Percentiles rank a stretch among this genome's conserved stretches.
These are phyloP conservation scores for Gopherus flavomarginatus DNA, from an alignment of 2,113 vertebrate species.

Conservation along the genomic window DNA sequence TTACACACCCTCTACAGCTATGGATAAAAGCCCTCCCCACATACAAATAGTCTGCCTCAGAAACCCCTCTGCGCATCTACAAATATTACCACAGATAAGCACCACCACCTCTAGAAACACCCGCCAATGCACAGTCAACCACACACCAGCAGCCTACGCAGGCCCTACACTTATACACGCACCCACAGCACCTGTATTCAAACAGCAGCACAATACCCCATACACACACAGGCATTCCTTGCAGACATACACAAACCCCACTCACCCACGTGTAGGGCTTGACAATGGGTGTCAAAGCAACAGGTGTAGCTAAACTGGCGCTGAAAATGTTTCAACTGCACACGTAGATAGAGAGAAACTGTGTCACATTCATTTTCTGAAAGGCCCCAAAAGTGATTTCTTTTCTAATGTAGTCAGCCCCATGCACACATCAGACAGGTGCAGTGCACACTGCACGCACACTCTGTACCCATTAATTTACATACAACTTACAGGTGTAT, in stretches of 20 bases:
- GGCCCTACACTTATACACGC: not conserved
- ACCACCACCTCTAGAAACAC: not conserved
- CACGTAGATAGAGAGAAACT: not conserved
- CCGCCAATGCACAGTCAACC: not conserved
- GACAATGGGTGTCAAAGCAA: not conserved
- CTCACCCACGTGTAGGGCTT: rapidly evolving
- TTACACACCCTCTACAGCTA: not conserved
- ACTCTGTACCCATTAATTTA: rapidly evolving
- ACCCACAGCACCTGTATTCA: not conserved
- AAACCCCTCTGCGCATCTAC: not conserved
- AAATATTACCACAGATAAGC: not conserved
- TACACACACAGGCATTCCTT: rapidly evolving
- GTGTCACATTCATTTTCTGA: not conserved
- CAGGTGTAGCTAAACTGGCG: rapidly evolving
- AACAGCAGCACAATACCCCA: not conserved
- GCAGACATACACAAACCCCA: rapidly evolving
- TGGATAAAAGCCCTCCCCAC: not conserved
- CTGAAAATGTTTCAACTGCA: not conserved
- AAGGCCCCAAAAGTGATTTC: rapidly evolving
- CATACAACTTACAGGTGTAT: rapidly evolving
- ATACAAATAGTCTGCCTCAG: not conserved
- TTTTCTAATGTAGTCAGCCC: not conserved
- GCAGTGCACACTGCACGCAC: not conserved
- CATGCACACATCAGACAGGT: rapidly evolving
- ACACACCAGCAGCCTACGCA: too few species aligned